Evolutionary conservation across 2,113 vertebrate genomes (phyloP), one percentile per base, ranked within the genome.

Genomic region (Nanger granti): DNA sequence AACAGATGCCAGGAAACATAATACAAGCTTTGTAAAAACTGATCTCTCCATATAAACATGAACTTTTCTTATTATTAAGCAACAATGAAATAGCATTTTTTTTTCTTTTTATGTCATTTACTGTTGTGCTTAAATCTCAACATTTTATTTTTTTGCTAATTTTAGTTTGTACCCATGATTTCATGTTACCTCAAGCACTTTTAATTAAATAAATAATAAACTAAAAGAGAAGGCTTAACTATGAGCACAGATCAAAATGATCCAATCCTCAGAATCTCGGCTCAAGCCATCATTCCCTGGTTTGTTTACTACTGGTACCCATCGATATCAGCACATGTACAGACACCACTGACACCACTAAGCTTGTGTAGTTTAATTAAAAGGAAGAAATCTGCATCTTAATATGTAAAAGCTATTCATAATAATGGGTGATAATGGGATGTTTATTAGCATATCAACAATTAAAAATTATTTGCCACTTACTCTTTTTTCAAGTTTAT

Each of bases 381-480:
- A 96, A 73, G 18, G 69, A 94, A 82, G 31, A 96, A 83, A 73
- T 24, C 37, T 55, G 2, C 52, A 18, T 83, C 69, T 95, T 69
- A 89, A 86, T 89, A 93, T 37, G 79, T 86, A 96, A 95, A 93
- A 98, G 62, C 84, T 97, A 62, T 95, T 98, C 92, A 93, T 97
- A 98, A 97, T 97, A 98, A 98, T 98, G 93, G 95, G 96, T 97
- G 88, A 93, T 97, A 98, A 98, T 94, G 82, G 55, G 54, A 91
- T 98, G 64, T 91, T 98, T 98, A 95, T 97, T 98, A 97, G 47
- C 29, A 91, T 97, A 97, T 98, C 91, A 98, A 97, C 97, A 98
- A 98, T 99, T 98, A 98, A 98, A 92, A 95, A 59, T 93, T 95
- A 98, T 98, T 98, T 98, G 69, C 95, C 96, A 96, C 94, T 98